A percentile compares a stretch with the other conserved stretches of the same genome.
Evolutionary conservation across 2,113 vertebrate genomes (phyloP).

Genomic region (Alosa alosa): DNA sequence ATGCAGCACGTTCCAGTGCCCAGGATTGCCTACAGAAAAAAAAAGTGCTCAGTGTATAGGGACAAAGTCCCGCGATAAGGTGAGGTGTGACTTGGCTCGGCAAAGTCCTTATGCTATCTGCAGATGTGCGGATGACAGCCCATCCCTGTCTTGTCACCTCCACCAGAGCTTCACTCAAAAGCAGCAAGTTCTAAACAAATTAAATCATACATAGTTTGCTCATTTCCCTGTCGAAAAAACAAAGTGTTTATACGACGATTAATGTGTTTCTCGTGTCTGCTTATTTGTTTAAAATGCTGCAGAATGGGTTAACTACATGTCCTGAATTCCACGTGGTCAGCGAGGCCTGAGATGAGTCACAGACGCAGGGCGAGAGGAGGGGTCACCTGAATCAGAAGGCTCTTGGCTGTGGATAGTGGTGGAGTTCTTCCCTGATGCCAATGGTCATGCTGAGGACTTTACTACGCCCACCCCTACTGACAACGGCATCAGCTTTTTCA

Average conservation of each 20-base stretch:
- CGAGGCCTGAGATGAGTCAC: background rate
- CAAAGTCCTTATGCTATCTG: background rate
- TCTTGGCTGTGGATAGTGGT: background rate
- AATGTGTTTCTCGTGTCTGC: background rate
- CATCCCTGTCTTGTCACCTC: too few species aligned
- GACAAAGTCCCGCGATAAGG: background rate
- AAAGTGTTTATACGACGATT: background rate
- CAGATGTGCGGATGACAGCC: background rate
- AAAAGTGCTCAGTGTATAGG: slow-evolving; percentile 8
- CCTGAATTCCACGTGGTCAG: background rate
- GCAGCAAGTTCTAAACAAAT: background rate
- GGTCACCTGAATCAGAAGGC: slow-evolving; percentile 15
- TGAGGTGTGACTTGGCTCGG: background rate
- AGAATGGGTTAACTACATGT: background rate
- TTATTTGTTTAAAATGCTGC: background rate
- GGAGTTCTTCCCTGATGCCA: background rate
- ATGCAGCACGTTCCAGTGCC: background rate
- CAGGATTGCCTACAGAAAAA: background rate
- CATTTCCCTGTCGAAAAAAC: background rate
- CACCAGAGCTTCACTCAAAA: background rate
- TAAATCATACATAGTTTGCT: background rate
- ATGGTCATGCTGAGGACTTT: background rate
- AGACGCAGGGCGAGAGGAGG: background rate
- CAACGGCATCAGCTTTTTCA: background rate
- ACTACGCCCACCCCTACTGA: background rate